Evolutionary conservation across 2,797 vertebrate genomes (phyloP), one percentile per base, ranked within the genome.

Genomic region (Peromyscus eremicus): DNA sequence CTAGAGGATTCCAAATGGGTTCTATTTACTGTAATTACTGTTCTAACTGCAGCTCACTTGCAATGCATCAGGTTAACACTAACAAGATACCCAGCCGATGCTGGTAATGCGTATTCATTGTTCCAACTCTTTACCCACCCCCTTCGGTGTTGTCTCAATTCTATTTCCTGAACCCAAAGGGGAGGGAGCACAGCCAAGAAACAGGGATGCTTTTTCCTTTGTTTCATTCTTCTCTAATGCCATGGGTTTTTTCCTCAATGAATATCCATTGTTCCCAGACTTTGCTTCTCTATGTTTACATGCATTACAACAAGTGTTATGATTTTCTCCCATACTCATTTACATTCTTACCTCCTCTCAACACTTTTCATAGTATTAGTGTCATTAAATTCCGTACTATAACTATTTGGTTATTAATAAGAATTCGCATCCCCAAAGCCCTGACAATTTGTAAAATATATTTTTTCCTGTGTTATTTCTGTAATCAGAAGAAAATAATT

Each of bases 1-100:
- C 98, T 98, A 97, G 97, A 97, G 94, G 95, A 98, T 98, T 98
- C 97, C 98, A 98, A 98, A 98, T 98, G 97, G 97, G 97, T 98
- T 98, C 23, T 37, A 97, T 98, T 98, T 98, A 97, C 98, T 97
- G 98, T 98, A 98, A 99, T 99, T 98, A 98, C 98, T 98, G 98
- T 97, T 98, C 96, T 98, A 98, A 98, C 98, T 98, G 97, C 97
- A 97, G 98, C 97, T 98, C 95, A 57, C 97, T 98, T 96, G 98
- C 97, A 97, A 97, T 98, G 95, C 97, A 97, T 98, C 98, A 98
- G 98, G 98, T 99, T 98, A 98, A 98, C 95, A 97, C 97, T 98
- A 98, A 98, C 98, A 98, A 97, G 93, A 97, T 97, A 98, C 97
- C 96, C 94, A 97, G 96, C 89, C 91, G 98, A 97, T 94, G 95